Percentiles rank a stretch among this genome's conserved stretches.
Conservation (phyloP, 2,888 invertebrate genomes). For the Melolontha melolontha region DNA sequence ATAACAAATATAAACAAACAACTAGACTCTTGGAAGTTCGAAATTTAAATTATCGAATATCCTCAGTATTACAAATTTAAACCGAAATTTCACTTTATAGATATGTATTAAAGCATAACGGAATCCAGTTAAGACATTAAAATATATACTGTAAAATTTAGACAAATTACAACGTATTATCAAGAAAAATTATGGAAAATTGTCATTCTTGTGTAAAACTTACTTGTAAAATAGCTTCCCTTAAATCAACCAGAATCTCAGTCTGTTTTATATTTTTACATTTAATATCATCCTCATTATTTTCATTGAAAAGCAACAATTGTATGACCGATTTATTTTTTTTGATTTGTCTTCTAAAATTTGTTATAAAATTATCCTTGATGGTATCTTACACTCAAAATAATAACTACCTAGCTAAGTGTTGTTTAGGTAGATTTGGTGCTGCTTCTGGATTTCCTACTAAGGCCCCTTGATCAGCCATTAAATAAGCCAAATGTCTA, state of each 20-base stretch:
- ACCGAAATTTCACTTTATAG: no score
- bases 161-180: slow-evolving; percentile 6
- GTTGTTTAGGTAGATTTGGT: slow-evolving; percentile 94
- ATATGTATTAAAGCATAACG: no score
- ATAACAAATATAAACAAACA: no score
- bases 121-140: no score
- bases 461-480: slow-evolving; percentile 96
- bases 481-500: slow-evolving; percentile 93
- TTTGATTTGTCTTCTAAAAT: slow-evolving; percentile 84
- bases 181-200: not conserved
- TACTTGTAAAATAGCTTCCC: slow-evolving; percentile 94
- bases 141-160: no score
- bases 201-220: slow-evolving; percentile 1
- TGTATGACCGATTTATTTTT: slow-evolving; percentile 92
- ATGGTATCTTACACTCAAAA: not conserved
- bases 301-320: slow-evolving; percentile 86
- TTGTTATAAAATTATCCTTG: slow-evolving; percentile 29
- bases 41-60: no score
- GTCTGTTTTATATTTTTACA: slow-evolving; percentile 98
- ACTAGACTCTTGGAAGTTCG: no score
- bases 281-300: slow-evolving; percentile 84
- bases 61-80: no score
- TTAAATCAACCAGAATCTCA: slow-evolving; percentile 96
- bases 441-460: slow-evolving; percentile 91
- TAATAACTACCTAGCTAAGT: slow-evolving; percentile 74